A percentile compares a stretch with the other conserved stretches of the same genome.
Evolutionary conservation across 2,888 invertebrate species (phyloP).

Genomic region (Chloromyia formosa): DNA sequence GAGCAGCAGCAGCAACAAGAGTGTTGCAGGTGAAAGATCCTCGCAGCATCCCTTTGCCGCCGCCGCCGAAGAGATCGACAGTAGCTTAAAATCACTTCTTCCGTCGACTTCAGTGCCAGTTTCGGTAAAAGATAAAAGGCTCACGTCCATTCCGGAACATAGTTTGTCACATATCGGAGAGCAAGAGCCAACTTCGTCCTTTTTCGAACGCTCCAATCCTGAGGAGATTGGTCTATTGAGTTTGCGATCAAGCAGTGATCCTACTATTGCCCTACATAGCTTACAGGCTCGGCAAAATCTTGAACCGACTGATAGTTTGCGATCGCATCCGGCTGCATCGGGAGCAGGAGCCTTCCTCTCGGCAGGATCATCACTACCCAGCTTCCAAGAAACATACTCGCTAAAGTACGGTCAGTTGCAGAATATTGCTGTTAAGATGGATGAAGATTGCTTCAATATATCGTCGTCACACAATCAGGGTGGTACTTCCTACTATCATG

Average conservation of each 20-base stretch:
- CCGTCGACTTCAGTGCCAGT: background rate
- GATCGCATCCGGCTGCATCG: slow-evolving; percentile 52
- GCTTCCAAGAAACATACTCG: slow-evolving; percentile 89
- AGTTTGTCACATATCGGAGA: slow-evolving; percentile 53
- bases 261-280: slow-evolving; percentile 61
- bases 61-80: slow-evolving; percentile 56
- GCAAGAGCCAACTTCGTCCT: slow-evolving; percentile 57
- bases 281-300: slow-evolving; percentile 51
- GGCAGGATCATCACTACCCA: slow-evolving; percentile 75
- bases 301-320: slow-evolving; percentile 47
- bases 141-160: slow-evolving; percentile 61
- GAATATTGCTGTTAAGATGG: slow-evolving; percentile 80
- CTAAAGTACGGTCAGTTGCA: slow-evolving; percentile 76
- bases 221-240: slow-evolving; percentile 58
- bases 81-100: slow-evolving; percentile 59
- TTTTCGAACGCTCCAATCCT: slow-evolving; percentile 57
- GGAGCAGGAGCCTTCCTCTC: slow-evolving; percentile 56
- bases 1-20: slow-evolving; percentile 32
- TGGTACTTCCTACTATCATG: slow-evolving; percentile 56
- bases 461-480: slow-evolving; percentile 55
- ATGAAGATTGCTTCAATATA: slow-evolving; percentile 83
- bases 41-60: slow-evolving; percentile 26
- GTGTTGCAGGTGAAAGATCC: slow-evolving; percentile 32
- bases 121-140: slow-evolving; percentile 57
- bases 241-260: slow-evolving; percentile 63